Percentiles rank a stretch among this genome's conserved stretches.
These are phyloP conservation scores for Pavo muticus DNA, from an alignment of 2,113 vertebrate genomes.

Conservation along the genomic window DNA sequence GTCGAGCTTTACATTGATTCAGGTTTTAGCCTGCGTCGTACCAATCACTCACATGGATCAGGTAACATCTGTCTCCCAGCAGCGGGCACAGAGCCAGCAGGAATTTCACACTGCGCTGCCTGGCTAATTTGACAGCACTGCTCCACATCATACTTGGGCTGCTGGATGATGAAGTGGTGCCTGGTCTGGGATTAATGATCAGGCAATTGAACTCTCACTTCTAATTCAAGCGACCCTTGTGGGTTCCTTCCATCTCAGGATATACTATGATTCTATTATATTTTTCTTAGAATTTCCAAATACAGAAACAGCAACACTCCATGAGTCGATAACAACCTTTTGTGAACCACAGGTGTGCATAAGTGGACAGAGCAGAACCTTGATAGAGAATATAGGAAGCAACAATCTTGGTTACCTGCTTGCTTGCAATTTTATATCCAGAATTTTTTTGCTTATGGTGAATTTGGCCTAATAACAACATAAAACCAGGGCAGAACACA, in stretches of 20 bases:
- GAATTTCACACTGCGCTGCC: background rate
- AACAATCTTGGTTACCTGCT: background rate
- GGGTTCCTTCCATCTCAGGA: background rate
- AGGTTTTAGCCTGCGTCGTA: background rate
- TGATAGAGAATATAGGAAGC: accelerated
- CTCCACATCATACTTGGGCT: conserved; percentile 38
- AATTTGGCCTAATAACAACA: background rate
- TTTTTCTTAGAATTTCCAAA: background rate
- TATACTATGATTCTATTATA: background rate
- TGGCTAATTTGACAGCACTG: conserved; percentile 42
- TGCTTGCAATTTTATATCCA: background rate
- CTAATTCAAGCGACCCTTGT: background rate
- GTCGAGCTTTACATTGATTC: conserved; percentile 47
- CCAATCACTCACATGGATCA: conserved; percentile 42
- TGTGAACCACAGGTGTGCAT: accelerated
- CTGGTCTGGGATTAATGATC: background rate
- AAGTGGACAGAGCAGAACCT: background rate
- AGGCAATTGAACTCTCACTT: background rate
- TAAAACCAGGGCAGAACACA: background rate
- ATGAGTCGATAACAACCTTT: background rate
- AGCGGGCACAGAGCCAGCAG: conserved; percentile 20
- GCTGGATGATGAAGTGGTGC: background rate
- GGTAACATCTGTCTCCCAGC: conserved; percentile 59
- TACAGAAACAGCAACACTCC: background rate
- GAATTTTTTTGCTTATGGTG: background rate